Conservation (phyloP, 2,113 vertebrate species). For the Ceyx cyanopectus region DNA sequence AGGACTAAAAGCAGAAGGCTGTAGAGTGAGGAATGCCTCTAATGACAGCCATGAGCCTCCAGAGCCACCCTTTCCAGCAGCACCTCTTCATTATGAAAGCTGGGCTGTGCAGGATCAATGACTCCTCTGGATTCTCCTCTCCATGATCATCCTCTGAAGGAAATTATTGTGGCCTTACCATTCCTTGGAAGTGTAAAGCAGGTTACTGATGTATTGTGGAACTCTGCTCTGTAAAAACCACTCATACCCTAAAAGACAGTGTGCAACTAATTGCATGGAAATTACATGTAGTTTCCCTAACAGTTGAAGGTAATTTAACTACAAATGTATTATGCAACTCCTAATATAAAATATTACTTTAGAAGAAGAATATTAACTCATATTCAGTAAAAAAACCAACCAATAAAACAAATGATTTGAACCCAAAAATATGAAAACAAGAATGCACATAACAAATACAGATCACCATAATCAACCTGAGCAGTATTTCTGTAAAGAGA, state of each 20-base stretch:
- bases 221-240: neutral
- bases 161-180: neutral
- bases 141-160: rapidly evolving
- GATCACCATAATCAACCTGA: neutral
- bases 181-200: neutral
- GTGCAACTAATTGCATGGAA: neutral
- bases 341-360: neutral
- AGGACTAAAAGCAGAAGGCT: neutral
- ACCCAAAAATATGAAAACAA: neutral
- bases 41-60: neutral
- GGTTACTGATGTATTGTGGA: neutral
- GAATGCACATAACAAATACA: neutral
- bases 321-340: neutral
- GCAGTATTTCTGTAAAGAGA: neutral
- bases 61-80: neutral
- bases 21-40: neutral
- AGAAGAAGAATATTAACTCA: neutral
- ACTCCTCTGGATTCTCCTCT: neutral
- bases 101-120: neutral
- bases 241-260: neutral
- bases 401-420: neutral
- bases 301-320: neutral
- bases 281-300: neutral
- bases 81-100: neutral
- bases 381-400: neutral